phyloP scores from a whole-genome alignment of 2,113 vertebrate species.

The Notothenia coriiceps region DNA sequence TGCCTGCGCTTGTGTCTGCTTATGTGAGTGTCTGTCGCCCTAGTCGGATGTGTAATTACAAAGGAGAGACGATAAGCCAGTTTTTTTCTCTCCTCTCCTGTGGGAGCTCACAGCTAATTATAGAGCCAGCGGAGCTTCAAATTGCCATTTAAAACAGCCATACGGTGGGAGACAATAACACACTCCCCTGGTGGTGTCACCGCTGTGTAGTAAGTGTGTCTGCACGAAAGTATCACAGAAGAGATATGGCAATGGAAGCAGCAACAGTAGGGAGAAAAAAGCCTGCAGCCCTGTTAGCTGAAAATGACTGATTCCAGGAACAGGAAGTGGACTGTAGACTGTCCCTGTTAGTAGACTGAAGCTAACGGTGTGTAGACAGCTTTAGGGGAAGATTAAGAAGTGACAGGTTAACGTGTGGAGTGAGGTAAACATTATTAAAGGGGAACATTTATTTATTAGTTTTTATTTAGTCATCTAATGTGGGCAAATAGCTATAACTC shows the following conservation, averaged over 20 bases:
- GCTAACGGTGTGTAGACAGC: conserved; percentile 22
- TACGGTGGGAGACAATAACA: conserved; percentile 84
- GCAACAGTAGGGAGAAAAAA: neutral
- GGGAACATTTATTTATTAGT: conserved; percentile 1
- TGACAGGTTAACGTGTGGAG: conserved; percentile 7
- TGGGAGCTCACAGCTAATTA: conserved; percentile 85
- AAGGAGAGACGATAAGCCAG: conserved; percentile 81
- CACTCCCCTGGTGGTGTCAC: conserved; percentile 75
- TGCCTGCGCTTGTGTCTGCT: conserved; percentile 62
- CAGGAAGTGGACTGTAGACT: conserved; percentile 5
- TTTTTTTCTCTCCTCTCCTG: conserved; percentile 70
- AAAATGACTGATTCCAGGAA: conserved; percentile 42
- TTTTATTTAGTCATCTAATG: conserved; percentile 6
- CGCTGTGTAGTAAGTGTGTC: conserved; percentile 54
- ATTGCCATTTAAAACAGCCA: conserved; percentile 86
- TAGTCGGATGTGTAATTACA: conserved; percentile 84
- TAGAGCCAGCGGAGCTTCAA: conserved; percentile 85
- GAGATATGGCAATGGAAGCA: conserved; percentile 19
- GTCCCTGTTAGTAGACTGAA: conserved; percentile 30
- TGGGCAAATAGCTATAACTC: neutral
- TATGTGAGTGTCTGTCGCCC: conserved; percentile 62
- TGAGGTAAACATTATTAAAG: conserved; percentile 21
- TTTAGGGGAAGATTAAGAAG: conserved; percentile 26
- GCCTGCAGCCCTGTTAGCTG: conserved; percentile 37
- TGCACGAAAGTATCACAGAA: conserved; percentile 57